Percentiles rank a stretch among this genome's conserved stretches.
Conservation (phyloP, 2,797 vertebrate genomes). For the Gadopsis marmoratus region DNA sequence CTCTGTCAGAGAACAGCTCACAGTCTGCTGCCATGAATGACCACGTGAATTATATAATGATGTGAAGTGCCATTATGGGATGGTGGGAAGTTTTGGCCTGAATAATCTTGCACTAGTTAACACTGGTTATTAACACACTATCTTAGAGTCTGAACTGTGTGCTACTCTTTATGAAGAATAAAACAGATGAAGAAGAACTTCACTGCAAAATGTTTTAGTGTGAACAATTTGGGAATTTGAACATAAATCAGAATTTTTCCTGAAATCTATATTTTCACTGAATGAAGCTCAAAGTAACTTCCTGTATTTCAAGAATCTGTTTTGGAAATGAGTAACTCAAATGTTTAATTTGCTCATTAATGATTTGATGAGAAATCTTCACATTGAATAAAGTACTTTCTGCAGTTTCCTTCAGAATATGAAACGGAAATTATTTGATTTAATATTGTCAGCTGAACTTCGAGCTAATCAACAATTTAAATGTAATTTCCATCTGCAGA, state of each 20-base stretch:
- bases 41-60: too few relatives aligned
- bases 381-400: background rate
- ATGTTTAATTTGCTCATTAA: background rate
- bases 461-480: too few relatives aligned
- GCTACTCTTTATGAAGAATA: background rate
- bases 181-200: background rate
- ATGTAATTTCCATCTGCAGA: too few relatives aligned
- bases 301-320: slow-evolving; percentile 6
- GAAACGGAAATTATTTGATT: too few relatives aligned
- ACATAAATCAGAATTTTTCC: background rate
- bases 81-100: background rate
- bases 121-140: background rate
- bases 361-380: background rate
- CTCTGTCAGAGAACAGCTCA: too few relatives aligned
- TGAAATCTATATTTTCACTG: background rate
- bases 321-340: slow-evolving; percentile 6
- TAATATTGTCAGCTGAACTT: too few relatives aligned
- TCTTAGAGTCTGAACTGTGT: too few relatives aligned
- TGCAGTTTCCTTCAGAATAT: too few relatives aligned
- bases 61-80: background rate
- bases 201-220: background rate
- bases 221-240: background rate
- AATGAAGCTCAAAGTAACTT: background rate
- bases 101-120: background rate
- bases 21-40: too few relatives aligned